Percentiles rank a stretch among this genome's conserved stretches.
Evolutionary conservation across 2,888 invertebrate species (phyloP).

Genomic region (Aspidapion aeneum): DNA sequence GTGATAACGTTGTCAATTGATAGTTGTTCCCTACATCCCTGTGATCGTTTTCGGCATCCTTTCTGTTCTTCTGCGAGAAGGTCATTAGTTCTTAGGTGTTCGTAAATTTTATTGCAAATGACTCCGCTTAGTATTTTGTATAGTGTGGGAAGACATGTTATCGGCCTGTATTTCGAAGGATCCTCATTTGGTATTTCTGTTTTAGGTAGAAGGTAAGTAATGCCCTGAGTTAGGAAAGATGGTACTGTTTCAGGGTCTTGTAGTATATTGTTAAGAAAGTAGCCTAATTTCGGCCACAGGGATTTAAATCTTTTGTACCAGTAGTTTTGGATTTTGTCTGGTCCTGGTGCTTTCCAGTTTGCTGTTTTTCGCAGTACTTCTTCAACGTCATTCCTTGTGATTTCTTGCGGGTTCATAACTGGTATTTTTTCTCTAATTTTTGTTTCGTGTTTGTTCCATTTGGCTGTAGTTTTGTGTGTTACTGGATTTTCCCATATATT

Average conservation of each 20-base stretch:
- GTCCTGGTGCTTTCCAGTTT: background rate
- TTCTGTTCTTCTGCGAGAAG: conserved; percentile 1
- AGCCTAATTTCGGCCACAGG: background rate
- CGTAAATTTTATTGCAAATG: background rate
- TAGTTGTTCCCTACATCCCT: background rate
- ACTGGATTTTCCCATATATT: background rate
- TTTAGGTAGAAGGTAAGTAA: background rate
- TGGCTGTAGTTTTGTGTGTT: background rate
- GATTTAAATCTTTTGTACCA: background rate
- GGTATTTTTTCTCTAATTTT: background rate
- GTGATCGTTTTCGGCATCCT: background rate
- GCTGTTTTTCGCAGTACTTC: background rate
- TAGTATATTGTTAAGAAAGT: background rate
- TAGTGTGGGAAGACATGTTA: background rate
- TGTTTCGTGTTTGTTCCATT: background rate
- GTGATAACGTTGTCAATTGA: background rate
- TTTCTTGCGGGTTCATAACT: background rate
- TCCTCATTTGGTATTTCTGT: background rate
- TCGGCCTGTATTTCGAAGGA: background rate
- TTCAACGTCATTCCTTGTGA: background rate
- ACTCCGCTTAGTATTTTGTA: background rate
- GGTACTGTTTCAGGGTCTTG: background rate
- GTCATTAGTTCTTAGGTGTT: background rate
- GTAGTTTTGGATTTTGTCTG: background rate
- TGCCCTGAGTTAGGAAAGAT: background rate